phyloP scores from a whole-genome alignment of 2,797 vertebrate species.

The Falco naumanni region DNA sequence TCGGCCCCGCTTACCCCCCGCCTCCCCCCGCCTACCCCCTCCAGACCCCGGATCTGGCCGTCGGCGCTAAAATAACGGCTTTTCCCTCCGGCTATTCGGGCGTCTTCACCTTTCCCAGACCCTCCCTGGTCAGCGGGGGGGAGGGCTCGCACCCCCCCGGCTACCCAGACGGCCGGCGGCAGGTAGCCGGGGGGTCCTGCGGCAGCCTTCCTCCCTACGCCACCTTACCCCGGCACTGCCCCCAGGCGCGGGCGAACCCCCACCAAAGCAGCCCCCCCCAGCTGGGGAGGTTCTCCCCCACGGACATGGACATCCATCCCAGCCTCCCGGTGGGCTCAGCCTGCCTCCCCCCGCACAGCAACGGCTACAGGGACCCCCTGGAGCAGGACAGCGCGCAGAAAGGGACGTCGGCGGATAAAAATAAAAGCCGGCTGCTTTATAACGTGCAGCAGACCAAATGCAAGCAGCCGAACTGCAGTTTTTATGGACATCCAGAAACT shows the following conservation, averaged over 20 bases:
- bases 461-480: constrained; percentile 91
- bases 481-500: constrained; percentile 94
- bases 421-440: constrained; percentile 53
- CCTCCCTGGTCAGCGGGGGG: constrained; percentile 71
- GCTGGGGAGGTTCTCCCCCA: constrained; percentile 35
- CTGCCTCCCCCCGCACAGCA: constrained; percentile 51
- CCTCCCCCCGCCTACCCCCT: not conserved
- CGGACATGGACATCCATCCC: constrained; percentile 74
- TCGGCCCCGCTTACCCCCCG: not conserved
- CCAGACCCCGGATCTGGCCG: constrained; percentile 50
- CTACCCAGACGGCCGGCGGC: constrained; percentile 77
- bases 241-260: constrained; percentile 69
- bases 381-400: constrained; percentile 67
- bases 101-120: constrained; percentile 87
- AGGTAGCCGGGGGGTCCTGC: constrained; percentile 82
- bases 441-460: constrained; percentile 87
- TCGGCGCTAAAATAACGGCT: constrained; percentile 59
- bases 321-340: constrained; percentile 66
- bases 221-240: constrained; percentile 78
- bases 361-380: constrained; percentile 82
- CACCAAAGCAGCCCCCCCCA: constrained; percentile 62
- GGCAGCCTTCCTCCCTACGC: constrained; percentile 74
- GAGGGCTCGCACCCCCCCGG: constrained; percentile 70
- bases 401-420: constrained; percentile 72
- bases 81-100: constrained; percentile 83